A percentile compares a stretch with the other conserved stretches of the same genome.
Conservation (phyloP, 2,888 invertebrate species). For the Papilio demoleus region DNA sequence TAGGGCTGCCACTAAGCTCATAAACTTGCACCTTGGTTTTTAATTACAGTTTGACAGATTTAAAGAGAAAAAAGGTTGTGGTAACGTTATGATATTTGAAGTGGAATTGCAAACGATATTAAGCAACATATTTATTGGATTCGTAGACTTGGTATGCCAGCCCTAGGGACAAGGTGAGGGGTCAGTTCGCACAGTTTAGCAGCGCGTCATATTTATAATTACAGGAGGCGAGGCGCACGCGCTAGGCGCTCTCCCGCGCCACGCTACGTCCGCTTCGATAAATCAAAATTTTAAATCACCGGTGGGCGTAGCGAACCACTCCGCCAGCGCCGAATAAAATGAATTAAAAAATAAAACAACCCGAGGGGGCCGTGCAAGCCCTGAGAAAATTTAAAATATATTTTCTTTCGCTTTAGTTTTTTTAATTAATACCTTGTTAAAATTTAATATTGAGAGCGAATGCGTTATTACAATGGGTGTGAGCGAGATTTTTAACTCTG, state of each 20-base stretch:
- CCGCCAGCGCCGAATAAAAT: conserved; percentile 81
- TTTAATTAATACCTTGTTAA: conserved; percentile 84
- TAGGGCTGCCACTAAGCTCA: conserved; percentile 26
- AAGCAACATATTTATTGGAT: neutral
- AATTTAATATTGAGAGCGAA: conserved; percentile 83
- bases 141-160: conserved; percentile 43
- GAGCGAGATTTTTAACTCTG: conserved; percentile 78
- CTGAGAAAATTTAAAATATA: conserved; percentile 82
- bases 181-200: conserved; percentile 80
- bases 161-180: conserved; percentile 63
- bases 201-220: conserved; percentile 84
- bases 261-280: conserved; percentile 68
- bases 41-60: neutral
- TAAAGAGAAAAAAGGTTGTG: too few relatives aligned
- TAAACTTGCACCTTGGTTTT: neutral
- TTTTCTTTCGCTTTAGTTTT: conserved; percentile 79
- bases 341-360: conserved; percentile 82
- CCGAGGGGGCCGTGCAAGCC: conserved; percentile 74
- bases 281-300: conserved; percentile 84
- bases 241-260: conserved; percentile 63
- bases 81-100: neutral
- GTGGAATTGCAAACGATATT: neutral
- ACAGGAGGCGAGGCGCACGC: conserved; percentile 57
- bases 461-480: conserved; percentile 83
- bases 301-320: conserved; percentile 77